These are phyloP conservation scores for Ciconia nigra DNA, from an alignment of 2,797 vertebrate genomes.

Conservation along the genomic window DNA sequence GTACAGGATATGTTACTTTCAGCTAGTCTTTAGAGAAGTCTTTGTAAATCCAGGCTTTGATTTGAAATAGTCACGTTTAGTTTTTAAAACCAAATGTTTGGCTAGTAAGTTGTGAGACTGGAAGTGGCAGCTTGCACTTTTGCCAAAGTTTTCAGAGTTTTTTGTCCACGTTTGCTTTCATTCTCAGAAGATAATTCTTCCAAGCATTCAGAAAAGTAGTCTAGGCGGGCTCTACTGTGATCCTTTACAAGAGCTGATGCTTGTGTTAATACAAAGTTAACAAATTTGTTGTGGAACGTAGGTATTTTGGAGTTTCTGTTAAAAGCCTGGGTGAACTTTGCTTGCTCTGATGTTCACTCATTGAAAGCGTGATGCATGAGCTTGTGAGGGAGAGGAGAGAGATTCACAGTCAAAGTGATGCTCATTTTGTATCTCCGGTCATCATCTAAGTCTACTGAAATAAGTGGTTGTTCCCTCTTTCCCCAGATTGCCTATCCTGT, in stretches of 20 bases:
- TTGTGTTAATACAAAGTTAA: too few relatives aligned
- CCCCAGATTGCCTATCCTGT: fast-evolving
- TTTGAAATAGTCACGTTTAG: not conserved
- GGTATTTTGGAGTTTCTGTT: not conserved
- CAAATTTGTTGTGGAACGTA: fast-evolving
- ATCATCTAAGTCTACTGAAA: not conserved
- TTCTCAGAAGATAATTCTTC: not conserved
- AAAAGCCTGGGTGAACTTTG: not conserved
- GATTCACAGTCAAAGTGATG: fast-evolving
- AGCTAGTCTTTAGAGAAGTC: too few relatives aligned
- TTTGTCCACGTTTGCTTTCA: fast-evolving
- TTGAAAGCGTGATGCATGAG: not conserved
- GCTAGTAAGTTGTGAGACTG: not conserved
- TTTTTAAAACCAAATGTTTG: not conserved
- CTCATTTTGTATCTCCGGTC: fast-evolving
- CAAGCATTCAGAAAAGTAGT: not conserved
- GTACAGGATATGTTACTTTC: too few relatives aligned
- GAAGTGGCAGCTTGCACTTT: not conserved
- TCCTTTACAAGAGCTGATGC: not conserved
- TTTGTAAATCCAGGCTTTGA: not conserved
- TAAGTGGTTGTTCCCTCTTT: not conserved
- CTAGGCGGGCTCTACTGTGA: too few relatives aligned
- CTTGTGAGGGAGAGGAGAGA: not conserved
- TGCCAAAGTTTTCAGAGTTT: not conserved
- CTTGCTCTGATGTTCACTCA: not conserved